Conservation (phyloP, 2,888 invertebrate genomes). For the Strigamia transsilvanica region DNA sequence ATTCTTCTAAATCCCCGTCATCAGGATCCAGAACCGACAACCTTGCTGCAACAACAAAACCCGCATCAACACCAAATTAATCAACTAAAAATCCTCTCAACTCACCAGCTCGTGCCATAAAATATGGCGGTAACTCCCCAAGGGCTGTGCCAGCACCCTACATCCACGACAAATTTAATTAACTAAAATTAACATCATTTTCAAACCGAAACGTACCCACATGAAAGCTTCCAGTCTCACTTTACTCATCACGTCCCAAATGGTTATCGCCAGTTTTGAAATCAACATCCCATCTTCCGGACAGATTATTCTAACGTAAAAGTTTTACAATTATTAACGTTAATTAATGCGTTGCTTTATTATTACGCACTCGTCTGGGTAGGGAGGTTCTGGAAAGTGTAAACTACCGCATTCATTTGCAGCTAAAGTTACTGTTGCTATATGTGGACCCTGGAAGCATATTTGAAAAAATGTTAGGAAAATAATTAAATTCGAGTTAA, state of each 20-base stretch:
- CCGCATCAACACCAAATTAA: not conserved
- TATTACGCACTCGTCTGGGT: slow-evolving; percentile 88
- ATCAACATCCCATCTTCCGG: slow-evolving; percentile 75
- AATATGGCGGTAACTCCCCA: slow-evolving; percentile 99
- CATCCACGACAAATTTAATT: not conserved
- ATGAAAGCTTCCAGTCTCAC: slow-evolving; percentile 95
- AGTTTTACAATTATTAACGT: slow-evolving; percentile 59
- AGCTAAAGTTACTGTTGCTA: slow-evolving; percentile 96
- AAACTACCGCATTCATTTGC: slow-evolving; percentile 96
- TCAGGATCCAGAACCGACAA: slow-evolving; percentile 67
- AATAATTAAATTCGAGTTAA: slow-evolving; percentile 46
- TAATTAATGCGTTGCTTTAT: slow-evolving; percentile 25
- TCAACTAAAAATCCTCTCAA: not conserved
- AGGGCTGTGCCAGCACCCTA: slow-evolving; percentile 82
- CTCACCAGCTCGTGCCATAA: slow-evolving; percentile 90
- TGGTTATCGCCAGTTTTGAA: slow-evolving; percentile 71
- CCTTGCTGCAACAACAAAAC: not conserved
- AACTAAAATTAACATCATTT: not conserved
- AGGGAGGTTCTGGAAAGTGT: slow-evolving; percentile 96
- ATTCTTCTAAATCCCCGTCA: slow-evolving; percentile 78
- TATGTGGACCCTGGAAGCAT: slow-evolving; percentile 84
- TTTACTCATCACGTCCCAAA: slow-evolving; percentile 71
- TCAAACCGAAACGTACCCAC: slow-evolving; percentile 72
- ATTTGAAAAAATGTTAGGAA: slow-evolving; percentile 46
- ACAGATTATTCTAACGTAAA: slow-evolving; percentile 90